Conservation (phyloP, 2,113 vertebrate species). For the Trichomycterus rosablanca region DNA sequence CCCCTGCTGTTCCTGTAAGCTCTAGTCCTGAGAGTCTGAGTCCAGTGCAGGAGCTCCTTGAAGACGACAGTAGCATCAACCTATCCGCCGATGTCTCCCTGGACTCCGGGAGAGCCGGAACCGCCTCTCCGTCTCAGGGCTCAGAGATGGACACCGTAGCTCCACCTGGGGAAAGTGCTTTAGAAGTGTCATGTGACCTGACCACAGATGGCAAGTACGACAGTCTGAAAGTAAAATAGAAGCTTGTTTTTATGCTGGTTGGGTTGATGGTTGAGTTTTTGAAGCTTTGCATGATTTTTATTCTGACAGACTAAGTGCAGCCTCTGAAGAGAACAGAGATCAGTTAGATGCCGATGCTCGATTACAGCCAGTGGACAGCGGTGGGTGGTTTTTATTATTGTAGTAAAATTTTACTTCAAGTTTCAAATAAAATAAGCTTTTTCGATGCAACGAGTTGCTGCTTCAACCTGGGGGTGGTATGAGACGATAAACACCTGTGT, state of each 20-base stretch:
- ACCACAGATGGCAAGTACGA: slow-evolving; percentile 74
- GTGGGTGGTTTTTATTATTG: slow-evolving; percentile 44
- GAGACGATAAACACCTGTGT: too few relatives aligned
- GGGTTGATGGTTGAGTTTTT: slow-evolving; percentile 3
- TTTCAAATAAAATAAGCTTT: too few relatives aligned
- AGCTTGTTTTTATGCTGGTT: neutral
- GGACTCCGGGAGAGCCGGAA: slow-evolving; percentile 36
- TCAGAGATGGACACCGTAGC: slow-evolving; percentile 38
- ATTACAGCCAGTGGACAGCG: slow-evolving; percentile 23
- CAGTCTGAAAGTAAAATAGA: slow-evolving; percentile 11
- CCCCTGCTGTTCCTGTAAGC: neutral
- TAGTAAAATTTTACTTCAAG: too few relatives aligned
- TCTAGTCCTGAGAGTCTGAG: slow-evolving; percentile 45
- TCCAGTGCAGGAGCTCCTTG: slow-evolving; percentile 49
- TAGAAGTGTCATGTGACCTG: slow-evolving; percentile 60
- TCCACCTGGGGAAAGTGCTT: slow-evolving; percentile 48
- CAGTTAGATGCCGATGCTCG: slow-evolving; percentile 3
- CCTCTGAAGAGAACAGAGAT: slow-evolving; percentile 23
- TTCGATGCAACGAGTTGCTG: too few relatives aligned
- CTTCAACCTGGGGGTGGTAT: too few relatives aligned
- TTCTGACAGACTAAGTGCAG: slow-evolving; percentile 52
- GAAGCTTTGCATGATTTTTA: slow-evolving; percentile 40
- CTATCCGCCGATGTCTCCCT: slow-evolving; percentile 50
- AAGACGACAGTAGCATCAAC: slow-evolving; percentile 51
- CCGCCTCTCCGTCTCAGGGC: slow-evolving; percentile 45